phyloP scores from a whole-genome alignment of 1,140 invertebrate species.

The Drosophila malerkotliana region DNA sequence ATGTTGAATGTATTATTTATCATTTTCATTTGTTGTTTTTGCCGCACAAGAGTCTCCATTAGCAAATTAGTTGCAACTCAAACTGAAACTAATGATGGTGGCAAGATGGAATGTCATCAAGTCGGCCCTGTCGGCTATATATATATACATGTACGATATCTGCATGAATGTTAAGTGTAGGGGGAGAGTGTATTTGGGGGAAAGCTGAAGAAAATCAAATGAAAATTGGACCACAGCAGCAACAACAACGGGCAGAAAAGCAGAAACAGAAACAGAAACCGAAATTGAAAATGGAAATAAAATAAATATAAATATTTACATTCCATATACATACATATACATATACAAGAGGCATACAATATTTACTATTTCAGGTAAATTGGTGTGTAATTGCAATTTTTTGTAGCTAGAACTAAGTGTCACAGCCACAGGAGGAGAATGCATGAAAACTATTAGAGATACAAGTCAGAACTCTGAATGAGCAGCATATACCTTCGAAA shows the following conservation, averaged over 20 bases:
- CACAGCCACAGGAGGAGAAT: constrained; percentile 7
- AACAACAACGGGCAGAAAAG: constrained; percentile 20
- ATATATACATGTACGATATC: background rate
- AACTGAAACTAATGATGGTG: constrained; percentile 14
- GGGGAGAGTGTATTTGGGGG: constrained; percentile 17
- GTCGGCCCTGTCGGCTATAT: constrained; percentile 6
- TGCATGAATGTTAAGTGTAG: background rate
- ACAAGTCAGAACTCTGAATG: constrained; percentile 8
- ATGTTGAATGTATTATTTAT: constrained; percentile 14
- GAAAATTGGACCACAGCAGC: constrained; percentile 67
- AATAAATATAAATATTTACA: constrained; percentile 13
- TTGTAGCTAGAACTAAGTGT: constrained; percentile 49
- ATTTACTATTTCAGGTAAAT: constrained; percentile 25
- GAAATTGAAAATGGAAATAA: constrained; percentile 3
- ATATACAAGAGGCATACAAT: constrained; percentile 15
- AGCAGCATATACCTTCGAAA: background rate
- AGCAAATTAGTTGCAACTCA: constrained; percentile 30
- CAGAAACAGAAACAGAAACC: constrained; percentile 16
- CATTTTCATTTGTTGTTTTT: constrained; percentile 12
- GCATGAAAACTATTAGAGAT: constrained; percentile 26
- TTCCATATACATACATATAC: constrained; percentile 11
- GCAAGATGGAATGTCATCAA: constrained; percentile 38
- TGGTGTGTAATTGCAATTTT: constrained; percentile 51
- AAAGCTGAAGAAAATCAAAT: constrained; percentile 58
- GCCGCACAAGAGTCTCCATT: constrained; percentile 27